Evolutionary conservation across 2,797 vertebrate genomes (phyloP).

Genomic region (Gymnothorax reevesii): DNA sequence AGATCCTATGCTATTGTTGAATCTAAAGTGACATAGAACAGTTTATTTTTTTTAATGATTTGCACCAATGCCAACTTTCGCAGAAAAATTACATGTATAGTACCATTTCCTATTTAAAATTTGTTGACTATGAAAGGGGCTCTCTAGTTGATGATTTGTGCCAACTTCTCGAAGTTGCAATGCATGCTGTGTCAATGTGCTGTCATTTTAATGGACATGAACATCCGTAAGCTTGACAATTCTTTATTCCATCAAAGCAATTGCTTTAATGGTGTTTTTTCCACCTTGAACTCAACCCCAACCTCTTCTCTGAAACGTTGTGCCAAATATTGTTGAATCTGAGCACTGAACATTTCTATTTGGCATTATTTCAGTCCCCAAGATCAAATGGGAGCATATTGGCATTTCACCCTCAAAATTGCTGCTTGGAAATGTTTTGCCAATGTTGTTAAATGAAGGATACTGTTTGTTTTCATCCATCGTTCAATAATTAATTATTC

Average conservation of each 20-base stretch:
- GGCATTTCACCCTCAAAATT: not conserved
- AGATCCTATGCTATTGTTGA: too few species aligned
- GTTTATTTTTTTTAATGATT: too few species aligned
- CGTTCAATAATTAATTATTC: not conserved
- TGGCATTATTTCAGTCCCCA: conserved; percentile 13
- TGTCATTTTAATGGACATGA: not conserved
- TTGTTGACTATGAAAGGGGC: too few species aligned
- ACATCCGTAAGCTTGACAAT: not conserved
- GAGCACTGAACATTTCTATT: not conserved
- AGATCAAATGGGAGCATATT: not conserved
- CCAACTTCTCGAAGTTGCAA: not conserved
- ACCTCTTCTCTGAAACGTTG: not conserved
- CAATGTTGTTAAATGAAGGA: conserved; percentile 12
- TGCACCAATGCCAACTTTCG: too few species aligned
- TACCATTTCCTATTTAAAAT: too few species aligned
- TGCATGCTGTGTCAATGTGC: not conserved
- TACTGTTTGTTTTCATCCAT: not conserved
- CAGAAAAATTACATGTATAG: too few species aligned
- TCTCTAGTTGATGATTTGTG: not conserved
- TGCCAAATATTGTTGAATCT: conserved; percentile 23
- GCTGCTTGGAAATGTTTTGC: conserved; percentile 11
- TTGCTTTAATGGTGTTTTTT: not conserved
- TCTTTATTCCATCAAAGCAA: not conserved
- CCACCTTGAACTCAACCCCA: not conserved
- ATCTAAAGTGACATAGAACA: too few species aligned